These are phyloP conservation scores for Dryomyza anilis DNA, from an alignment of 2,888 invertebrate species.

Conservation along the genomic window DNA sequence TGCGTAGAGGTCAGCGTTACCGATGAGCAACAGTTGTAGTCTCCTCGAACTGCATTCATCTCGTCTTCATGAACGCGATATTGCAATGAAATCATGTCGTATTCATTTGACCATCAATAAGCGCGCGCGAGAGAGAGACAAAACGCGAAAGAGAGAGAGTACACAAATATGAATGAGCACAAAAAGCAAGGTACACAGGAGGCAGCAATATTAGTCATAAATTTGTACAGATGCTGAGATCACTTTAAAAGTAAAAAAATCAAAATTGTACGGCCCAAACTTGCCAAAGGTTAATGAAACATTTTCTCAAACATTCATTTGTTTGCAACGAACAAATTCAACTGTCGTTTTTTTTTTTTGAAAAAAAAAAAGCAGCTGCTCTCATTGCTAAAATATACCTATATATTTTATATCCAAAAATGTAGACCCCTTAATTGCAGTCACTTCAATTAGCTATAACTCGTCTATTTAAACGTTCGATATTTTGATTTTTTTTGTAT, in stretches of 20 bases:
- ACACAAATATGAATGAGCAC: no score
- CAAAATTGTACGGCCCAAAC: background rate
- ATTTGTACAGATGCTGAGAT: constrained; percentile 1
- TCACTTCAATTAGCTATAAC: background rate
- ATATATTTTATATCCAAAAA: background rate
- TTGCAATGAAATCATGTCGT: no score
- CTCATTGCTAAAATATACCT: no score
- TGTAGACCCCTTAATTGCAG: no score
- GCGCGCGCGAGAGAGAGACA: background rate
- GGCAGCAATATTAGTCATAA: constrained; percentile 8
- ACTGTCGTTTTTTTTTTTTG: background rate
- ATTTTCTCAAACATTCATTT: background rate
- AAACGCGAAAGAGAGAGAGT: background rate
- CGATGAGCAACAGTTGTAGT: background rate
- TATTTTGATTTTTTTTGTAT: background rate
- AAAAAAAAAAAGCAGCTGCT: background rate
- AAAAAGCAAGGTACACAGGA: background rate
- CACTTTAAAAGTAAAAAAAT: no score
- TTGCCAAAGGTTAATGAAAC: background rate
- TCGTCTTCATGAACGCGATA: no score
- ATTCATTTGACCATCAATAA: no score
- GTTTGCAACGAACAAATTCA: background rate
- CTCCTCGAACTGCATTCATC: no score
- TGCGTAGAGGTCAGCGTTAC: constrained; percentile 18
- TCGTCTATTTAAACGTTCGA: background rate